Base-by-base conservation (phyloP, 2,888 invertebrate species). In the Perdita meconis region DNA sequence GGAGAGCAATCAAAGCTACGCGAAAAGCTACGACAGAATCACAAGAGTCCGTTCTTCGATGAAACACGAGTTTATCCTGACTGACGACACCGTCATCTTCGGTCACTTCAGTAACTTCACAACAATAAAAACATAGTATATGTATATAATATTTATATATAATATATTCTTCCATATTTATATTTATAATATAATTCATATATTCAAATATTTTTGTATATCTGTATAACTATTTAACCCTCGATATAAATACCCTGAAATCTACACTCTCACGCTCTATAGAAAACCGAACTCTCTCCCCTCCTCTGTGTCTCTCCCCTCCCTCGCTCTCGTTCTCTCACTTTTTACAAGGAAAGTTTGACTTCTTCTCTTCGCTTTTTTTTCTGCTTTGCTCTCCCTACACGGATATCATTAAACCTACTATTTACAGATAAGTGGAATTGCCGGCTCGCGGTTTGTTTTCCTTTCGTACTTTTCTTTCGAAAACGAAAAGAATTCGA, bases 161-260 rank as follows among this genome's bases (percentile, higher is more conserved):
- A 69, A 53, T 65, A 79, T 67, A 66, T 63, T 55, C 56, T 65
- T 36, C 47, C 55, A 71, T 78, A 60, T 73, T 68, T 76, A 72
- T 74, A 67, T 77, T 84, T 76, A 75, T 78, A 84, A 83, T 85
- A 81, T 85, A 79, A 85, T 84, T 83, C 19, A 47, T 76, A 79
- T 85, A 85, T 79, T 85, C 78, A 81, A 81, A 85, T 83, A 83
- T 83, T 80, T 71, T 76, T 78, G 80, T 82, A 64, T 82, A 78
- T 84, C 77, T 78, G 70, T 82, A 85, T 82, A 88, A 87, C 87
- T 87, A 87, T 86, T 77, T 79, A 88, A 88, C 83, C 86, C 80
- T 84, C 84, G 81, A 83, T 83, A 84, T 82, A 82, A 85, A 86
- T 87, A 89, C 86, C 87, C 87, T 87, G 88, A 84, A 87, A 85